Conservation (phyloP, 1,140 invertebrate species). For the Ostrea denselamellosa region DNA sequence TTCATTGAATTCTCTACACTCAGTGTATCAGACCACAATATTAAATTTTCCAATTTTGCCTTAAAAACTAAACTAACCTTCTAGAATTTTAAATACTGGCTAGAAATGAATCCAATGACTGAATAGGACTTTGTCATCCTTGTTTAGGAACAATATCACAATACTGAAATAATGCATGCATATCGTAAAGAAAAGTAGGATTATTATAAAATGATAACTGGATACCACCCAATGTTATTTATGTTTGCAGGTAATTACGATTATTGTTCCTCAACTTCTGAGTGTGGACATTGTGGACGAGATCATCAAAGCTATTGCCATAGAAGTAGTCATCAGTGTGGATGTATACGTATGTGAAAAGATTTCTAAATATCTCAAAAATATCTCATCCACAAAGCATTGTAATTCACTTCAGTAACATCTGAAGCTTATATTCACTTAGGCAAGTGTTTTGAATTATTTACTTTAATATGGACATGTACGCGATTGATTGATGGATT, state of each 20-base stretch:
- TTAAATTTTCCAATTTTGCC: background rate
- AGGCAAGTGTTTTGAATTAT: no score
- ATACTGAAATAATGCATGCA: background rate
- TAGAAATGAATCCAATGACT: background rate
- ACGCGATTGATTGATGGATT: no score
- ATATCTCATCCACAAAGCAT: no score
- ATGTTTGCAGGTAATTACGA: background rate
- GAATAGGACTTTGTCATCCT: background rate
- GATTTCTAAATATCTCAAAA: no score
- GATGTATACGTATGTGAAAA: background rate
- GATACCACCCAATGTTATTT: background rate
- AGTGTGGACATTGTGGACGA: background rate
- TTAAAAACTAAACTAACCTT: background rate
- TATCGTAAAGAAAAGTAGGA: no score
- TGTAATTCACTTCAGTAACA: no score
- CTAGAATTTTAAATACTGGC: background rate
- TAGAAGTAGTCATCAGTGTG: background rate
- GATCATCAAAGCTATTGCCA: background rate
- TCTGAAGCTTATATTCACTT: no score
- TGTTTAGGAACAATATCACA: background rate
- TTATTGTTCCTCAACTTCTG: background rate
- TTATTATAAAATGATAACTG: background rate
- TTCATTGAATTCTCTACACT: background rate
- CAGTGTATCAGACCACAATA: background rate
- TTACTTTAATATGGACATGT: no score